A percentile compares a stretch with the other conserved stretches of the same genome.
Evolutionary conservation across 1,140 invertebrate genomes (phyloP).

Genomic region (Solenopsis fugax): DNA sequence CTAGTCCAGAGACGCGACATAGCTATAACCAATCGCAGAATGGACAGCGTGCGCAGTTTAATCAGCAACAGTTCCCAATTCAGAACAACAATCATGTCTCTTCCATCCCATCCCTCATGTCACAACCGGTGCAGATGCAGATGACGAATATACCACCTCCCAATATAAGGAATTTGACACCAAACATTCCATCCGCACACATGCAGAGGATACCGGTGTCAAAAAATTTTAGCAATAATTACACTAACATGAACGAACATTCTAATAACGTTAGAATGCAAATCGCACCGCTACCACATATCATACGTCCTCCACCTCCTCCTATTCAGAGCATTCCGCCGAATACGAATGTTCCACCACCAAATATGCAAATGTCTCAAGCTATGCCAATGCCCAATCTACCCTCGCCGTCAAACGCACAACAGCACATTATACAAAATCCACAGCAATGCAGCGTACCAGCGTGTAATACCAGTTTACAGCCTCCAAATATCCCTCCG

Average conservation of each 20-base stretch:
- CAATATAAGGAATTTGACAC: slow-evolving; percentile 75
- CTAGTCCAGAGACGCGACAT: slow-evolving; percentile 79
- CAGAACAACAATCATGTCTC: slow-evolving; percentile 76
- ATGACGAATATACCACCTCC: slow-evolving; percentile 81
- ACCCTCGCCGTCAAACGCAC: slow-evolving; percentile 51
- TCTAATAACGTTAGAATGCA: slow-evolving; percentile 77
- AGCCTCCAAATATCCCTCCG: slow-evolving; percentile 86
- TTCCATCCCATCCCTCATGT: slow-evolving; percentile 80
- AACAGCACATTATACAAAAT: slow-evolving; percentile 82
- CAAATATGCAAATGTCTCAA: slow-evolving; percentile 78
- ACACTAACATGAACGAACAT: slow-evolving; percentile 75
- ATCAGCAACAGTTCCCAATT: slow-evolving; percentile 74
- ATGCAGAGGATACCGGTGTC: slow-evolving; percentile 83
- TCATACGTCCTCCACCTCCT: slow-evolving; percentile 79
- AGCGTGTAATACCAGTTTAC: slow-evolving; percentile 83
- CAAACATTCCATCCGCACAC: slow-evolving; percentile 79
- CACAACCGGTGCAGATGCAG: slow-evolving; percentile 80
- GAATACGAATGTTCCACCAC: slow-evolving; percentile 83
- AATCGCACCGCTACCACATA: slow-evolving; percentile 83
- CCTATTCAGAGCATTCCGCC: slow-evolving; percentile 78
- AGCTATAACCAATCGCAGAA: slow-evolving; percentile 77
- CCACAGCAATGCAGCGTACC: slow-evolving; percentile 85
- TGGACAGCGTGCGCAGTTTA: slow-evolving; percentile 75
- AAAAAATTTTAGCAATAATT: slow-evolving; percentile 75
- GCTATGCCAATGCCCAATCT: slow-evolving; percentile 74